These are phyloP conservation scores for Piscicola geometra DNA, from an alignment of 2,888 invertebrate species.

Conservation along the genomic window DNA sequence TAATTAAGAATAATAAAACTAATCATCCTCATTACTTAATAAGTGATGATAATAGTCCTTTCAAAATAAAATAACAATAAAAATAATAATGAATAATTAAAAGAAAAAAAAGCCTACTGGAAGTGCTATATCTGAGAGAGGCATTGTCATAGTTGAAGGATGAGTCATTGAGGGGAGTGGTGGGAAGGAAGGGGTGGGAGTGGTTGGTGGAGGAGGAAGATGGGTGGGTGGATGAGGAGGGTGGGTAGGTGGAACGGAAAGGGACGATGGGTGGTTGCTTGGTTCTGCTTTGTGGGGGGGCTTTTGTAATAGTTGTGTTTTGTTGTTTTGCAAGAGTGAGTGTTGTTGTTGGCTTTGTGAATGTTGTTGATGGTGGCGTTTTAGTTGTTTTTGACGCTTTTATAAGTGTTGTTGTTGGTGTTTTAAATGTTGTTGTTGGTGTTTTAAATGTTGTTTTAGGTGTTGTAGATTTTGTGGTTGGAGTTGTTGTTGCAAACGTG, in stretches of 20 bases:
- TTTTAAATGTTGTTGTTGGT: no score
- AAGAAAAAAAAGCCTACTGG: background rate
- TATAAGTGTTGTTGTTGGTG: no score
- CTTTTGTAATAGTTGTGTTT: background rate
- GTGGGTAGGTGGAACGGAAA: conserved; percentile 3
- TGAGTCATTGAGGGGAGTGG: background rate
- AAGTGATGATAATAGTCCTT: no score
- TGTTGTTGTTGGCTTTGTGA: background rate
- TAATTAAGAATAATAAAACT: background rate
- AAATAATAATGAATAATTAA: no score
- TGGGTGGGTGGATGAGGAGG: background rate
- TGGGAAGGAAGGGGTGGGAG: conserved; percentile 5
- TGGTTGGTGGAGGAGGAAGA: background rate
- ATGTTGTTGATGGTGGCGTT: no score
- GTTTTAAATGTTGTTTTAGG: no score
- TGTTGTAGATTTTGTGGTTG: no score
- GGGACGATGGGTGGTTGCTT: background rate
- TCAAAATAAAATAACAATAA: background rate
- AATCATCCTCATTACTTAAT: background rate
- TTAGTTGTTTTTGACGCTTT: no score
- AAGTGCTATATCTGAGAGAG: conserved; percentile 5
- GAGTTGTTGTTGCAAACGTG: no score
- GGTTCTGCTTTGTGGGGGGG: background rate
- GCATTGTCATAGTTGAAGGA: background rate
- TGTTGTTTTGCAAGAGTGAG: background rate